Conservation (phyloP, 1,140 invertebrate species). For the Globodera ellingtonae region DNA sequence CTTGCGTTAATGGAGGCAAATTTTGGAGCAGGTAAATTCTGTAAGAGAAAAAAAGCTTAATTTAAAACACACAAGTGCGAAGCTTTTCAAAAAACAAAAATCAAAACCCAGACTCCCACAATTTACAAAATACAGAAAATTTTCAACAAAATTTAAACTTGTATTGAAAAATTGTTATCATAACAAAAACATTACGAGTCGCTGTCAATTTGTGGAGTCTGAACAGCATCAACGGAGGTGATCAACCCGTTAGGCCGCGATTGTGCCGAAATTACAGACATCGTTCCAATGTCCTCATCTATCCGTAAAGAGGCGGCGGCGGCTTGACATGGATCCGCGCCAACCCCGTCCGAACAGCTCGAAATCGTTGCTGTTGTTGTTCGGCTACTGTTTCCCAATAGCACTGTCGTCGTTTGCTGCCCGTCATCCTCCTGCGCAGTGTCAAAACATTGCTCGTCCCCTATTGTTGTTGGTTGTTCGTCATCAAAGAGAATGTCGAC, state of each 20-base stretch:
- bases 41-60: conserved; percentile 21
- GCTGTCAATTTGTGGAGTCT: neutral
- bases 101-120: neutral
- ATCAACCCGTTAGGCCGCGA: neutral
- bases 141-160: neutral
- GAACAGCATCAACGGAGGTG: neutral
- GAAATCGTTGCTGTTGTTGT: too few relatives aligned
- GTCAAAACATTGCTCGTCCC: too few relatives aligned
- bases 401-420: too few relatives aligned
- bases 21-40: conserved; percentile 75
- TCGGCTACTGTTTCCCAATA: too few relatives aligned
- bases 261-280: neutral
- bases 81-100: neutral
- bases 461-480: too few relatives aligned
- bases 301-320: too few relatives aligned
- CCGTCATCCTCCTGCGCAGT: too few relatives aligned
- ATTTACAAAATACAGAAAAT: neutral
- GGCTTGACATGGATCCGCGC: too few relatives aligned
- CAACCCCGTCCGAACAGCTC: too few relatives aligned
- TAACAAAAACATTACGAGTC: neutral
- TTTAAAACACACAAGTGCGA: neutral
- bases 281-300: neutral
- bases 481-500: too few relatives aligned
- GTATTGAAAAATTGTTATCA: neutral
- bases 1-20: conserved; percentile 83